Percentiles rank a stretch among this genome's conserved stretches.
phyloP scores from a whole-genome alignment of 2,113 vertebrate species.

The Notarius lentiginosus region DNA sequence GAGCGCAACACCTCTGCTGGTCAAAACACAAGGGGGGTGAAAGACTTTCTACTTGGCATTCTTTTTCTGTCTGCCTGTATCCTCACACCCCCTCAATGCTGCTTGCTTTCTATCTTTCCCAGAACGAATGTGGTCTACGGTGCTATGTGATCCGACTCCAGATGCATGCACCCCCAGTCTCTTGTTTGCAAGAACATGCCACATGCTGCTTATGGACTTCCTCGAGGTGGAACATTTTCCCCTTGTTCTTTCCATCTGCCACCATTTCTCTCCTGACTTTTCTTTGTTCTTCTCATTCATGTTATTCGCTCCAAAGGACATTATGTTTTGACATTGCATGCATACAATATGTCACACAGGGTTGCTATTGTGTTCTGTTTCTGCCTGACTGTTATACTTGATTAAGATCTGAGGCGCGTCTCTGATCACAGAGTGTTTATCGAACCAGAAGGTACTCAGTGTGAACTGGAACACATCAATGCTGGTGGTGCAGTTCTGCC shows the following conservation, averaged over 20 bases:
- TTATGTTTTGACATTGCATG: background rate
- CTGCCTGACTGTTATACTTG: constrained; percentile 9
- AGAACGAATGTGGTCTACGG: background rate
- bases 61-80: constrained; percentile 34
- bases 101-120: constrained; percentile 2
- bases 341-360: background rate
- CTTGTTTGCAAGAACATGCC: constrained; percentile 18
- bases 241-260: constrained; percentile 25
- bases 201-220: constrained; percentile 11
- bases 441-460: constrained; percentile 32
- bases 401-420: constrained; percentile 25
- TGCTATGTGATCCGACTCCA: constrained; percentile 40
- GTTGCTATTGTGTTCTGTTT: background rate
- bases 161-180: constrained; percentile 16
- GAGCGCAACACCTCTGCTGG: constrained; percentile 50
- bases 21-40: constrained; percentile 38
- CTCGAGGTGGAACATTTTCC: constrained; percentile 16
- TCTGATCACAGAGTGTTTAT: constrained; percentile 10
- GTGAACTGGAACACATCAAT: constrained; percentile 31
- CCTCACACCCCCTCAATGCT: constrained; percentile 15
- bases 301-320: background rate
- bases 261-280: background rate
- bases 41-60: constrained; percentile 39
- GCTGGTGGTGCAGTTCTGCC: constrained; percentile 48
- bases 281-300: background rate